Conservation (phyloP, 2,797 vertebrate genomes). For the Danio aesculapii region DNA sequence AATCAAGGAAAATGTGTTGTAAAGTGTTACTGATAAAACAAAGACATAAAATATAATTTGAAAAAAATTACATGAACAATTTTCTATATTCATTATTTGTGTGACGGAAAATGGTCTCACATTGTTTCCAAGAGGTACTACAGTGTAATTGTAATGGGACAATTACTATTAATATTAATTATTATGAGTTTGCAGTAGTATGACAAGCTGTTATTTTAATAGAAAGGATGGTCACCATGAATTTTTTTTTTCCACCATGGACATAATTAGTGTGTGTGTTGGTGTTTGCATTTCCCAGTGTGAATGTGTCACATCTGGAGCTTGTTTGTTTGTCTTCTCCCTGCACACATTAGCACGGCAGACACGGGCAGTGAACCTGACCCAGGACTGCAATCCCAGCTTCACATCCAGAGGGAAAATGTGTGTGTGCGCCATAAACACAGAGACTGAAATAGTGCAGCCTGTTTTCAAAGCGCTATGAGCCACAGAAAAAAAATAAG, state of each 20-base stretch:
- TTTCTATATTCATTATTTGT: not conserved
- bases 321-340: slow-evolving; percentile 73
- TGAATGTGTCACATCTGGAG: slow-evolving; percentile 71
- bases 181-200: not conserved
- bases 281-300: slow-evolving; percentile 47
- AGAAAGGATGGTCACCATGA: not conserved
- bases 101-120: not conserved
- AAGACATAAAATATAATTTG: too few relatives aligned
- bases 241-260: not conserved
- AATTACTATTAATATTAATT: not conserved
- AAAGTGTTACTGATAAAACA: too few relatives aligned
- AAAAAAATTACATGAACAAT: too few relatives aligned
- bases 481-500: slow-evolving; percentile 48
- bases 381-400: slow-evolving; percentile 63
- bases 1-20: too few relatives aligned
- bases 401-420: slow-evolving; percentile 48
- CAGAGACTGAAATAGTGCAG: slow-evolving; percentile 42
- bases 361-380: slow-evolving; percentile 68
- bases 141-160: too few relatives aligned
- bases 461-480: slow-evolving; percentile 20
- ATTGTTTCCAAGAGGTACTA: not conserved
- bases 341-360: slow-evolving; percentile 67
- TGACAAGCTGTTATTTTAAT: not conserved
- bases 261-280: slow-evolving; percentile 17
- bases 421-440: slow-evolving; percentile 41